phyloP scores from a whole-genome alignment of 2,797 vertebrate genomes.

The Sebastes goodei region DNA sequence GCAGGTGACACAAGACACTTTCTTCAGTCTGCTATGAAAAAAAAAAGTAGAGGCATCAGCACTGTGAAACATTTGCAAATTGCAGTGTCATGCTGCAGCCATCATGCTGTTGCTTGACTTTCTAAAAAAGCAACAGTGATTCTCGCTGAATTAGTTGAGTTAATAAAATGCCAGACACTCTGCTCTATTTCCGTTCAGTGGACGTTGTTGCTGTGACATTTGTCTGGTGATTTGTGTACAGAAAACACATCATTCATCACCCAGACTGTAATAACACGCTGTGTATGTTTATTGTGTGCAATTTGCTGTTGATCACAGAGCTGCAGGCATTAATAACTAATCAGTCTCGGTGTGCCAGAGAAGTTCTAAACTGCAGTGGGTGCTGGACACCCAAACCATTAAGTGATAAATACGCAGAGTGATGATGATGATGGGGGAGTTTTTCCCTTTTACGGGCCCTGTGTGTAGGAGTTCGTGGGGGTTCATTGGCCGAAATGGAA shows the following conservation, averaged over 20 bases:
- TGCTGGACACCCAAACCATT: background rate
- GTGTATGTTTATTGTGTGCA: constrained; percentile 21
- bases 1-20: background rate
- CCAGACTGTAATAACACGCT: background rate
- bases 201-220: background rate
- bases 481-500: too few relatives aligned
- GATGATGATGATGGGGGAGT: background rate
- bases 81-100: background rate
- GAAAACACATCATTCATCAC: constrained; percentile 28
- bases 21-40: background rate
- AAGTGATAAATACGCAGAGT: background rate
- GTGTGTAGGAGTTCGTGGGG: too few relatives aligned
- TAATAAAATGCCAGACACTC: background rate
- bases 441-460: background rate
- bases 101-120: background rate
- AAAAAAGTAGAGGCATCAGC: background rate
- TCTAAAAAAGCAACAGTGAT: background rate
- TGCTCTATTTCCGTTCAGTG: background rate
- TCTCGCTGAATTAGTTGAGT: background rate
- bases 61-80: background rate
- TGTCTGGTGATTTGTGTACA: background rate
- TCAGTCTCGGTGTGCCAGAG: background rate
- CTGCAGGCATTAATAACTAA: constrained; percentile 25
- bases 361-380: background rate
- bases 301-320: constrained; percentile 7